These are phyloP conservation scores for Corydoras maculifer DNA, from an alignment of 2,113 vertebrate species.

Conservation along the genomic window DNA sequence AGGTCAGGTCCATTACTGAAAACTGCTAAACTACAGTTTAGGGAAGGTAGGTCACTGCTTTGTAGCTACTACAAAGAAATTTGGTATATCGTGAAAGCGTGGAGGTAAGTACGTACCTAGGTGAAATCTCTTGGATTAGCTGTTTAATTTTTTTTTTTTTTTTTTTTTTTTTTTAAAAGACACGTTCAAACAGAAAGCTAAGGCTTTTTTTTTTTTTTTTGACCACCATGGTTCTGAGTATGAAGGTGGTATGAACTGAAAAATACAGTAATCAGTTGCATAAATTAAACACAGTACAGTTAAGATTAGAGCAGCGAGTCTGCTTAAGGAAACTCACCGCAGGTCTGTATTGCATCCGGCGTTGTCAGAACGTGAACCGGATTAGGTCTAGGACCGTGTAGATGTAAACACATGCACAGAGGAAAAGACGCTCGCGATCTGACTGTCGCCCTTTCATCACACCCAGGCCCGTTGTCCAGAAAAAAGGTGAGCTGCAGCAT, in stretches of 20 bases:
- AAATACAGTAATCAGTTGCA: conserved; percentile 19
- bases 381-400: conserved; percentile 6
- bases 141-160: no score
- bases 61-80: conserved; percentile 10
- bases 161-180: no score
- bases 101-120: conserved; percentile 10
- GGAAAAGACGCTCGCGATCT: conserved; percentile 42
- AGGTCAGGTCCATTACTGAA: conserved; percentile 46
- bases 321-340: background rate
- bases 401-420: conserved; percentile 59
- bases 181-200: no score
- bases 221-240: background rate
- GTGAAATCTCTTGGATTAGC: no score
- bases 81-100: conserved; percentile 13
- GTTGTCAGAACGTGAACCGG: background rate
- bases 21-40: conserved; percentile 41
- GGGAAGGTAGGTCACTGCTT: conserved; percentile 10
- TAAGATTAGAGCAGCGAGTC: background rate
- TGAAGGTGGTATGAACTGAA: conserved; percentile 10
- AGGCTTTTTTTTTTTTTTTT: no score
- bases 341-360: conserved; percentile 16
- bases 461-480: no score
- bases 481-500: no score
- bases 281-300: conserved; percentile 16
- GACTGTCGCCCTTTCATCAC: conserved; percentile 5